A percentile compares a stretch with the other conserved stretches of the same genome.
Evolutionary conservation across 2,113 vertebrate species (phyloP).

Genomic region (Recurvirostra avosetta): DNA sequence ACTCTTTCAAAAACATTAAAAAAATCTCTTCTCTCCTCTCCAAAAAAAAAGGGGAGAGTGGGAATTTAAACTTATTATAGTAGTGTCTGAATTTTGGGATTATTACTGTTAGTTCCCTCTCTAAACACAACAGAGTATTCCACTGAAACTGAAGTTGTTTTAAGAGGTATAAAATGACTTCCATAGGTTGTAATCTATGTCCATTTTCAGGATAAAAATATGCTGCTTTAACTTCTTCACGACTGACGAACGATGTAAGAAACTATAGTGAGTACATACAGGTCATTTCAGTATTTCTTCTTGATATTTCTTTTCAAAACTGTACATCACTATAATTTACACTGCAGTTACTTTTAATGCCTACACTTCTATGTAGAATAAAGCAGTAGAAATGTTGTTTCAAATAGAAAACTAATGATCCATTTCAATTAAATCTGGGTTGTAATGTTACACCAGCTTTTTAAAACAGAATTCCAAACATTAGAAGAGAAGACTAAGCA

Average conservation of each 20-base stretch:
- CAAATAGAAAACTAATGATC: background rate
- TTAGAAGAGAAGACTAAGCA: background rate
- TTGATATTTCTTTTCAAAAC: background rate
- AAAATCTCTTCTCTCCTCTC: background rate
- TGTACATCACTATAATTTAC: background rate
- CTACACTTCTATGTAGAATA: background rate
- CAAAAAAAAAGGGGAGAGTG: background rate
- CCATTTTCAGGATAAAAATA: background rate
- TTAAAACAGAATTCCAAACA: background rate
- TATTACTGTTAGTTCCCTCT: background rate
- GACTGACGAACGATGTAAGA: accelerated
- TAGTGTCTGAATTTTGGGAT: background rate
- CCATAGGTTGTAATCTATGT: background rate
- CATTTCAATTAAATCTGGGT: background rate
- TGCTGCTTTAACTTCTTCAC: background rate
- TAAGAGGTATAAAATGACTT: background rate
- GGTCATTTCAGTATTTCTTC: background rate
- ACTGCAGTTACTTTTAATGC: background rate
- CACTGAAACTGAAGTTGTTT: background rate
- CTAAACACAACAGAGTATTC: background rate
- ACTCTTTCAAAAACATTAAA: background rate
- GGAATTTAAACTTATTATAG: background rate
- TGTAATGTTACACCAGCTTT: background rate
- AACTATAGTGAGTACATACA: background rate
- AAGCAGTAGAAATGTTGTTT: background rate